Evolutionary conservation across 2,797 vertebrate genomes (phyloP), one percentile per base, ranked within the genome.

Genomic region (Semaprochilodus insignis): DNA sequence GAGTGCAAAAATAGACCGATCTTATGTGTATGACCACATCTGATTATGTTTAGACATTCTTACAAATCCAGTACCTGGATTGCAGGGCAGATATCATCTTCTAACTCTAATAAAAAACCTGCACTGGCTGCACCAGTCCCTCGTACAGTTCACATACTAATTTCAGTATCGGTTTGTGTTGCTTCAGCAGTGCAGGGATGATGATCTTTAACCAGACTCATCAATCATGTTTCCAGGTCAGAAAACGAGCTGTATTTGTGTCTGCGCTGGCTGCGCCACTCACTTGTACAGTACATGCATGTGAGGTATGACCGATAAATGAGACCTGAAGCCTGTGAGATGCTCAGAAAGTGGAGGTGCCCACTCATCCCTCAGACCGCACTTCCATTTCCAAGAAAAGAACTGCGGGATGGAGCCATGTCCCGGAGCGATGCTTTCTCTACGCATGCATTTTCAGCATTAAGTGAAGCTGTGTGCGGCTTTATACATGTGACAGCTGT

Each of bases 291-390:
- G 72, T 74, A 36, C 14, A n/a, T 36, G 2, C 25, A 51, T 74
- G 19, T 5, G 52, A 59, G 19, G 27, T 23, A 15, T 15, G 21
- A 59, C 11, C 7, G 54, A 59, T 40, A n/a, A 74, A 74, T 74
- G 55, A 59, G 54, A 74, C 34, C 2, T 59, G 72, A 59, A 57
- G 55, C 40, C 19, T 40, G 54, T 27, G 13, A 74, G 71, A 73
- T 25, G 55, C 51, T 54, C 14, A 31, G 55, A 40, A 70, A 48
- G 67, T 70, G 36, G 21, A 44, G 67, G 67, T 70, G 67, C 67
- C 40, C 67, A 70, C 67, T 70, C 67, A 70, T 70, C 67, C 40
- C 36, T 48, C 40, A 70, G 67, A 70, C 21, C 67, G 67, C 67
- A 70, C 67, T 48, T 10, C 11, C 67, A 25, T 70, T 23, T 70